phyloP scores from a whole-genome alignment of 2,113 vertebrate genomes.

The Pangasianodon gigas region DNA sequence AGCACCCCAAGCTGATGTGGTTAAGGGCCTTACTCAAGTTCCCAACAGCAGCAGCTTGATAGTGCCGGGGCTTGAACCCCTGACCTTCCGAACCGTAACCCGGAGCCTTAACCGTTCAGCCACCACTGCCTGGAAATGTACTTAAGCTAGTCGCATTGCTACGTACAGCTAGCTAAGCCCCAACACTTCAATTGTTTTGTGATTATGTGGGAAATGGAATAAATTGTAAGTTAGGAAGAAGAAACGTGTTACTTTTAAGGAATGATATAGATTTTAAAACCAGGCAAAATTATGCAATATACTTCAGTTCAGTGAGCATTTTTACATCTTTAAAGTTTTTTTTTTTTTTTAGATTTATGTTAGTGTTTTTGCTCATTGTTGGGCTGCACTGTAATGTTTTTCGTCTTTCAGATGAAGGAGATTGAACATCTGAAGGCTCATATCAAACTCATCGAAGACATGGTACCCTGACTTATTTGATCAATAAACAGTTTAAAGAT shows the following conservation, averaged over 20 bases:
- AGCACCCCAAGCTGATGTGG: no score
- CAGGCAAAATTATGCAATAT: neutral
- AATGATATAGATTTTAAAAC: no score
- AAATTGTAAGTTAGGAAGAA: neutral
- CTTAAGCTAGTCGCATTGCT: neutral
- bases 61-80: no score
- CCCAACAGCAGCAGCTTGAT: no score
- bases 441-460: slow-evolving; percentile 69
- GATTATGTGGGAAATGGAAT: neutral
- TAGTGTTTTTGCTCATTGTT: neutral
- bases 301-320: no score
- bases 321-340: neutral
- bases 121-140: neutral
- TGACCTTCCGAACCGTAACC: no score
- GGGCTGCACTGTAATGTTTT: neutral
- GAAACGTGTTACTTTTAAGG: neutral
- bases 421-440: slow-evolving; percentile 67
- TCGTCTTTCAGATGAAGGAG: slow-evolving; percentile 66
- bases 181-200: neutral
- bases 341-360: no score
- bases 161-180: neutral
- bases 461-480: slow-evolving; percentile 56
- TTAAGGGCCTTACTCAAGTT: no score
- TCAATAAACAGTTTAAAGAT: neutral
- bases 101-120: no score